Base-by-base conservation (phyloP, 2,797 vertebrate species). In the Bradypus variegatus region DNA sequence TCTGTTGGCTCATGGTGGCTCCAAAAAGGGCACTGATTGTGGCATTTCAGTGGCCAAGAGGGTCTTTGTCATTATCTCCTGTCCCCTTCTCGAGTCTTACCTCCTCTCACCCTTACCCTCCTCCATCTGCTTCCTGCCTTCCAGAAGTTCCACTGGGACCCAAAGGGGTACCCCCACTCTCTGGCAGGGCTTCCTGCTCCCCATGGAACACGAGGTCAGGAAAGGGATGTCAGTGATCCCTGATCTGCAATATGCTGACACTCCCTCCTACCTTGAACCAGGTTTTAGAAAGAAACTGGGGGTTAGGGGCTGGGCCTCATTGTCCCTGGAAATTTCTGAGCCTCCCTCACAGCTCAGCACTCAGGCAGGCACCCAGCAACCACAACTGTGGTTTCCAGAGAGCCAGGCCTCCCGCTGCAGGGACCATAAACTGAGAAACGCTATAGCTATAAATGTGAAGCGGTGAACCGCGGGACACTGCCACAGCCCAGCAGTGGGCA, bases 381-480 rank as follows among this genome's bases (percentile, higher is more conserved):
- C 93, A 48, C 91, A 88, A 55, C 60, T 60, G 91, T 0, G 88
- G 93, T 85, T 82, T 81, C 62, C 91, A 84, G 76, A 93, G 93
- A 90, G 91, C 92, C 84, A 8, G 86, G 65, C 87, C 92, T 88
- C 91, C 83, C 64, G 11, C 93, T 38, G 0, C 94, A 93, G 90
- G 76, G 89, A 90, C 93, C 85, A 95, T 75, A 93, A 94, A 72
- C 91, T 75, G 91, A 96, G 94, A 95, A 75, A 93, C 85, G 0
- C 86, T 90, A 88, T 62, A 95, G 90, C 95, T 96, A 95, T 94
- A 95, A 94, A 92, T 90, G 93, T 94, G 88, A 64, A 87, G 91
- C 50, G 92, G 94, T 5, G 12, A 95, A 88, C 96, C 94, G 0
- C 91, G 1, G 91, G 86, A 94, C 92, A 90, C 91, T 80, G 82